Conservation (phyloP, 2,888 invertebrate species). For the Leptopilina syphax region DNA sequence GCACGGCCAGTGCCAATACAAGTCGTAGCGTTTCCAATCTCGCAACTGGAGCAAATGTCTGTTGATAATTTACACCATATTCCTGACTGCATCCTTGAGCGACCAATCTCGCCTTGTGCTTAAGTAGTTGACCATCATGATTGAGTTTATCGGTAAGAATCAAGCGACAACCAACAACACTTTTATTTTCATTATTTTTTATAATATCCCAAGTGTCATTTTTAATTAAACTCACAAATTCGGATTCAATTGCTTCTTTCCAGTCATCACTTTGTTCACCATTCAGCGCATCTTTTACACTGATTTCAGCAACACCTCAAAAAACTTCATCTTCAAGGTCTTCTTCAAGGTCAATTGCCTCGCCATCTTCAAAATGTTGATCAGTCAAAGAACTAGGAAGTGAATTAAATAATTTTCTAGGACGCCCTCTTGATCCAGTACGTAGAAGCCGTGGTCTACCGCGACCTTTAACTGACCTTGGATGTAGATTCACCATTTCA, state of each 20-base stretch:
- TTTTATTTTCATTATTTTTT: constrained; percentile 25
- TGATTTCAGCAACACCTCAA: constrained; percentile 34
- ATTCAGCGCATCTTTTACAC: constrained; percentile 34
- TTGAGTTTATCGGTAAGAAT: constrained; percentile 50
- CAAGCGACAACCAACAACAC: constrained; percentile 41
- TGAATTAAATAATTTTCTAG: neutral
- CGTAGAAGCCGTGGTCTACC: too few species aligned
- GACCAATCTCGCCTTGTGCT: constrained; percentile 52
- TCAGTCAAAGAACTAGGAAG: constrained; percentile 14
- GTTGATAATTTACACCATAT: constrained; percentile 52
- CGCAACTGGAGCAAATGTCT: constrained; percentile 48
- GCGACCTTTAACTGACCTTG: too few species aligned
- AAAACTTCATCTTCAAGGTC: constrained; percentile 8
- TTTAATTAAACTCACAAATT: constrained; percentile 40
- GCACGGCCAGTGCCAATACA: constrained; percentile 45
- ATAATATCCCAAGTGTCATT: constrained; percentile 50
- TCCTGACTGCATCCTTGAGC: constrained; percentile 51
- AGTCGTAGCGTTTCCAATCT: constrained; percentile 24
- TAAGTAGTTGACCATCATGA: constrained; percentile 46
- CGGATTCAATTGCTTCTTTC: constrained; percentile 44
- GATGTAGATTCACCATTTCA: too few species aligned
- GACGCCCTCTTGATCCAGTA: too few species aligned
- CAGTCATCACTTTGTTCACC: constrained; percentile 44
- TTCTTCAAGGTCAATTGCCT: neutral
- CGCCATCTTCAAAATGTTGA: neutral